Conservation (phyloP, 2,113 vertebrate genomes). For the Podiceps cristatus region DNA sequence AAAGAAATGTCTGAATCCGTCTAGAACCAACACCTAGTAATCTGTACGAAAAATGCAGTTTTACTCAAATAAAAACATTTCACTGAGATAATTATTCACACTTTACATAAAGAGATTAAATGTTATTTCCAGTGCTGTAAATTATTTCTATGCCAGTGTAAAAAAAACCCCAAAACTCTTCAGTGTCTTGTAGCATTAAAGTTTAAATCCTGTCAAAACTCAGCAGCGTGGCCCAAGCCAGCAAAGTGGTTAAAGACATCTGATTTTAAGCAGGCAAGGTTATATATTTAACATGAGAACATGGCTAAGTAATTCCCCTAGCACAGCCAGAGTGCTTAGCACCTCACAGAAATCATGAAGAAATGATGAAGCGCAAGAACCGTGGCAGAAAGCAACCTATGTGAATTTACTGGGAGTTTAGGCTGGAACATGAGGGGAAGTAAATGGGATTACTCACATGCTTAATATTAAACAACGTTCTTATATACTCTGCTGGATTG, state of each 20-base stretch:
- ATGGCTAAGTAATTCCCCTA: not conserved
- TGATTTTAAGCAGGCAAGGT: not conserved
- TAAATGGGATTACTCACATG: not conserved
- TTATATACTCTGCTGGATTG: not conserved
- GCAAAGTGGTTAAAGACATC: not conserved
- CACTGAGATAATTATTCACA: not conserved
- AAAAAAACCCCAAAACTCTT: not conserved
- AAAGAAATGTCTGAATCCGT: not conserved
- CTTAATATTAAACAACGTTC: not conserved
- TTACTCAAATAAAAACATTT: not conserved
- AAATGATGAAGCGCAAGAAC: not conserved
- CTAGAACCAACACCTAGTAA: not conserved
- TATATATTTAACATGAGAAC: not conserved
- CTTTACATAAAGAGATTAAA: not conserved
- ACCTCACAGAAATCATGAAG: not conserved
- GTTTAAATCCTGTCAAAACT: not conserved
- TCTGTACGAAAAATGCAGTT: not conserved
- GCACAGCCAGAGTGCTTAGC: not conserved
- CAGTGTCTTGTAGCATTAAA: not conserved
- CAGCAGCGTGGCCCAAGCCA: not conserved
- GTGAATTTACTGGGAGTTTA: not conserved
- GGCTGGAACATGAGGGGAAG: not conserved
- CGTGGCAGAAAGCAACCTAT: not conserved
- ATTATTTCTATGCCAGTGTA: not conserved
- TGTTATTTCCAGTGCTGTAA: not conserved